A percentile compares a stretch with the other conserved stretches of the same genome.
Evolutionary conservation across 2,888 invertebrate species (phyloP).

Genomic region (Autographa gamma): DNA sequence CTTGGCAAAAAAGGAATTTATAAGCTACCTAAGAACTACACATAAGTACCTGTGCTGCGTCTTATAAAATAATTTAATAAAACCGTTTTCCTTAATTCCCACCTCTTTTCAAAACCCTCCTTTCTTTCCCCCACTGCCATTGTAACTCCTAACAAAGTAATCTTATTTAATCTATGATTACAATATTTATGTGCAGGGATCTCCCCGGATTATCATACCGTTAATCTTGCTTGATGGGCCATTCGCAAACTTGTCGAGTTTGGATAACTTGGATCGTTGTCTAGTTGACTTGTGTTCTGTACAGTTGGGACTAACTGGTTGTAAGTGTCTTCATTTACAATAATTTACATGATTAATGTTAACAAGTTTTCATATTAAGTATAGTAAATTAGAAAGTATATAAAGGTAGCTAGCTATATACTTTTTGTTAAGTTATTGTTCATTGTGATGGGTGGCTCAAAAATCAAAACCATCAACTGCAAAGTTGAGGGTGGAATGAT

Average conservation of each 20-base stretch:
- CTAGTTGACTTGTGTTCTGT: not conserved
- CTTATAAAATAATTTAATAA: not conserved
- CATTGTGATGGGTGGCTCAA: too few species aligned
- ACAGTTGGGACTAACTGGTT: not conserved
- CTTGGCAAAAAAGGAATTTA: too few species aligned
- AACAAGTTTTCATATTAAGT: not conserved
- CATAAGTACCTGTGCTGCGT: too few species aligned
- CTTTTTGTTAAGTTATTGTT: too few species aligned
- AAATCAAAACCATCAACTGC: too few species aligned
- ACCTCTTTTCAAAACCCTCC: too few species aligned
- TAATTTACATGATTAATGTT: not conserved
- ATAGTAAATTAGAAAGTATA: too few species aligned
- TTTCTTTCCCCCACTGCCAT: not conserved
- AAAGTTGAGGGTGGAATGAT: too few species aligned
- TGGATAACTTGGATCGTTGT: slow-evolving; percentile 1
- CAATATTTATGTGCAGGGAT: slow-evolving; percentile 1
- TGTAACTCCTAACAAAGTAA: not conserved
- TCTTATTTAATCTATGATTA: slow-evolving; percentile 5
- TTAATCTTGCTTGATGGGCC: not conserved
- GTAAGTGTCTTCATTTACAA: not conserved
- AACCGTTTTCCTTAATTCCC: not conserved
- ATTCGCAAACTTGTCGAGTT: not conserved
- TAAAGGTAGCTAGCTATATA: too few species aligned
- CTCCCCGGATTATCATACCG: slow-evolving; percentile 3
- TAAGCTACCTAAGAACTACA: too few species aligned